Percentiles rank a stretch among this genome's conserved stretches.
These are phyloP conservation scores for Aplochiton taeniatus DNA, from an alignment of 2,797 vertebrate species.

Conservation along the genomic window DNA sequence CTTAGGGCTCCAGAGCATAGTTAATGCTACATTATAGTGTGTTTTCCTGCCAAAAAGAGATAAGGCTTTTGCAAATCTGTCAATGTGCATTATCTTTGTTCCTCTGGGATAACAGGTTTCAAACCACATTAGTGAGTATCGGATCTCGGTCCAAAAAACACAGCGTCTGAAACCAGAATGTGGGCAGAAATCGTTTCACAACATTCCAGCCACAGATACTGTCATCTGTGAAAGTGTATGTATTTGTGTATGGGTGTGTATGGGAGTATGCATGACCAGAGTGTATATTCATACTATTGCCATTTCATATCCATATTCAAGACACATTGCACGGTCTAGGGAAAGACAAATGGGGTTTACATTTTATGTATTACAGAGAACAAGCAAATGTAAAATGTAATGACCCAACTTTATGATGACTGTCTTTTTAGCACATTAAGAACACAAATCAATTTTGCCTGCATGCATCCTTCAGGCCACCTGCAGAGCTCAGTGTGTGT, in stretches of 20 bases:
- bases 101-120: slow-evolving; percentile 18
- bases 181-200: slow-evolving; percentile 1
- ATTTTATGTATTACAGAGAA: slow-evolving; percentile 35
- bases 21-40: slow-evolving; percentile 26
- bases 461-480: slow-evolving; percentile 50
- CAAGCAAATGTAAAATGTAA: slow-evolving; percentile 40
- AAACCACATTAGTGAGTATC: slow-evolving; percentile 9
- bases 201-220: neutral
- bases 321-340: slow-evolving; percentile 25
- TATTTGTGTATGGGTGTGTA: neutral
- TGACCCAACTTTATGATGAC: slow-evolving; percentile 34
- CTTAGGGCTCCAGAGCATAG: slow-evolving; percentile 35
- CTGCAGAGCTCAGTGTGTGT: slow-evolving; percentile 44
- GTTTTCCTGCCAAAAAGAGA: slow-evolving; percentile 26
- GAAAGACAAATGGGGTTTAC: slow-evolving; percentile 40
- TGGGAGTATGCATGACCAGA: neutral
- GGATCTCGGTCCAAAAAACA: neutral
- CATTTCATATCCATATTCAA: slow-evolving; percentile 36
- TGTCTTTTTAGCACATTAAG: slow-evolving; percentile 47
- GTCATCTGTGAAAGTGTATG: neutral
- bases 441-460: slow-evolving; percentile 26
- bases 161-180: slow-evolving; percentile 14
- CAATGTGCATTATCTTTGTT: slow-evolving; percentile 28
- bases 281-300: slow-evolving; percentile 19
- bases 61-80: slow-evolving; percentile 35